Evolutionary conservation across 2,888 invertebrate genomes (phyloP), one percentile per base, ranked within the genome.

Genomic region (Hololepta plana): DNA sequence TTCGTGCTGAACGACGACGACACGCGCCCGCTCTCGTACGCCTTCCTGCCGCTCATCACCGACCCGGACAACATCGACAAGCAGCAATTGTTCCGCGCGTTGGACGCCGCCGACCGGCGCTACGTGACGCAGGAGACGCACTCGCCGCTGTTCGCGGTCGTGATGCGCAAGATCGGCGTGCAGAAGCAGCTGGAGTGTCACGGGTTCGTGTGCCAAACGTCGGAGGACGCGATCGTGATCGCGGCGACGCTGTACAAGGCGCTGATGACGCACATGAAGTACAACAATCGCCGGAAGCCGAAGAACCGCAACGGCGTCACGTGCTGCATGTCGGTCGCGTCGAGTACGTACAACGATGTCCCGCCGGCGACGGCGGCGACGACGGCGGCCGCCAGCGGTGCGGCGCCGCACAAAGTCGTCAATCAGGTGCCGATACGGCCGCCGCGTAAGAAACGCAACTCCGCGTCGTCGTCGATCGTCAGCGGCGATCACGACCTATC

Each of bases 211-310:
- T 88, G 87, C 54, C 75, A 76, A 52, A 76, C 76, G 42, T 76
- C 84, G 15, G 85, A 87, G 57, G 87, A 88, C 53, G 87, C 88
- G 34, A 79, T 88, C 19, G 82, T 85, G 1, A 81, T 88, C 41
- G 88, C 88, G 8, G 87, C 87, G 23, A 87, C 85, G 35, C 61
- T 88, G 38, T 88, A 88, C 57, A 80, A 85, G 55, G 82, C 82
- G 16, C 60, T 88, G 29, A 75, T 87, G 60, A 72, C 80, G 32
- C 77, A 77, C 45, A 76, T 80, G 62, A 72, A 70, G 49, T 61
- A 65, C 32, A 63, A 45, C 44, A n/a, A n/a, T n/a, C 66, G 57
- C 39, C 69, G 64, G 42, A 69, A 62, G 41, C 67, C 63, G 12
- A 73, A 63, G 46, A 80, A 67, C 46, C 65, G 60, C 50, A 73